Evolutionary conservation across 2,888 invertebrate species (phyloP), one percentile per base, ranked within the genome.

Genomic region (Eupeodes luniger): DNA sequence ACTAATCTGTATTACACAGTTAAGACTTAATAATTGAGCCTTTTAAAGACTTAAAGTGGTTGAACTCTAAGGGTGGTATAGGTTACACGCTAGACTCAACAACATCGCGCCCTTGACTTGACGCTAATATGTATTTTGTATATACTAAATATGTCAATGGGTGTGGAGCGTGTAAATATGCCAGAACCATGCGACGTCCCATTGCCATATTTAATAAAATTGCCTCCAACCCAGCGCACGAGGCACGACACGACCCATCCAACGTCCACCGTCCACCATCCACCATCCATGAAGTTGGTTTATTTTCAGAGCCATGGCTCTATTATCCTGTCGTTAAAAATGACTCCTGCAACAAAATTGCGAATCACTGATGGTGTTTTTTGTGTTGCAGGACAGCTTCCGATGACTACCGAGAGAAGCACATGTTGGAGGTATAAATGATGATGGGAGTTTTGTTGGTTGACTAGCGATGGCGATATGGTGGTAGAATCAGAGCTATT

Each of bases 141-240:
- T 27, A 53, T 79, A 79, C 86, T 83, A 83, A 87, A 88, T 88
- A 81, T 88, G 88, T 88, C 85, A 85, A 74, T 81, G 85, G 81
- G 81, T 81, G 81, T 81, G 81, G 75, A 81, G 74, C 74, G 59
- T 81, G 85, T 88, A 88, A 88, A 88, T 79, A 88, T 88, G 88
- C 78, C 88, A 88, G 27, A 47, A 66, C 53, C 88, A 88, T 72
- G 88, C 88, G 88, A 88, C 85, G 88, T 88, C 88, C 88, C 75
- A 85, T 88, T 88, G 88, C 88, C 88, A 88, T 88, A 88, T 88
- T 88, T 88, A 88, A 88, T 88, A 87, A 87, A 81, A 87, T 87
- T 81, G 77, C 74, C 84, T 67, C 80, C 67, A 74, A 16, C 27
- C 27, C 67, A 84, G 19, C 36, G 76, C 70, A 36, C 72, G 77